Conservation (phyloP, 2,888 invertebrate species). For the Itoplectis maculator region DNA sequence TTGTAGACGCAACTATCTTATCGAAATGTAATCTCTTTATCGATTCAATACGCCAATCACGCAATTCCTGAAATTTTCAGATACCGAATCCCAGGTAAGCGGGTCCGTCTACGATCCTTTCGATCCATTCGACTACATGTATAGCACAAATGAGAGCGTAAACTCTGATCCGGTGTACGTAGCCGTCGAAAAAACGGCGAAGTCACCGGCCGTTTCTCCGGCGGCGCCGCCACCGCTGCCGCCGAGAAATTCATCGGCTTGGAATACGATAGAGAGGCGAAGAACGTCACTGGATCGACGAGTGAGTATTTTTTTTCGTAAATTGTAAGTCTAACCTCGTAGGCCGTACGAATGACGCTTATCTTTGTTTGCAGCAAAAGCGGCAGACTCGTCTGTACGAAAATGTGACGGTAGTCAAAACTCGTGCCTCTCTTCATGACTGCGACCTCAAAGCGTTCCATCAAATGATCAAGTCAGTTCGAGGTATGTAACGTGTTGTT, state of each 20-base stretch:
- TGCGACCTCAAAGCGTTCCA: slow-evolving; percentile 93
- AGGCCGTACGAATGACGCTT: slow-evolving; percentile 33
- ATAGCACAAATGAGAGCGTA: slow-evolving; percentile 88
- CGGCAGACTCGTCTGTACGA: slow-evolving; percentile 89
- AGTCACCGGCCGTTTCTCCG: slow-evolving; percentile 85
- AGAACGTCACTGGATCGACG: slow-evolving; percentile 83
- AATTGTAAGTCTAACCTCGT: neutral
- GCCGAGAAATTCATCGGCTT: slow-evolving; percentile 86
- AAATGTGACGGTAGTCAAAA: slow-evolving; percentile 88
- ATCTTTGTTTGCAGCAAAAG: slow-evolving; percentile 81
- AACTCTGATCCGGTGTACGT: slow-evolving; percentile 89
- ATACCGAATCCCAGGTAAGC: slow-evolving; percentile 86
- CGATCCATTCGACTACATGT: slow-evolving; percentile 92
- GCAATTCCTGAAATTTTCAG: slow-evolving; percentile 68
- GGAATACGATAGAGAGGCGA: slow-evolving; percentile 86
- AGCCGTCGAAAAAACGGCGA: slow-evolving; percentile 87
- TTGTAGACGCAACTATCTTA: slow-evolving; percentile 51
- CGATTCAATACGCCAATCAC: slow-evolving; percentile 28
- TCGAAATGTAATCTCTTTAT: slow-evolving; percentile 36
- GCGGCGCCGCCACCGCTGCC: slow-evolving; percentile 88
- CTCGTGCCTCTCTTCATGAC: slow-evolving; percentile 89
- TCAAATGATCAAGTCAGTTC: slow-evolving; percentile 91
- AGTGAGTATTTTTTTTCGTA: slow-evolving; percentile 73
- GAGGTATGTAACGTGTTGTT: slow-evolving; percentile 87
- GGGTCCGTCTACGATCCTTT: slow-evolving; percentile 91